Percentiles rank a stretch among this genome's conserved stretches.
Conservation (phyloP, 2,888 invertebrate genomes). For the Chrysomela aeneicollis region DNA sequence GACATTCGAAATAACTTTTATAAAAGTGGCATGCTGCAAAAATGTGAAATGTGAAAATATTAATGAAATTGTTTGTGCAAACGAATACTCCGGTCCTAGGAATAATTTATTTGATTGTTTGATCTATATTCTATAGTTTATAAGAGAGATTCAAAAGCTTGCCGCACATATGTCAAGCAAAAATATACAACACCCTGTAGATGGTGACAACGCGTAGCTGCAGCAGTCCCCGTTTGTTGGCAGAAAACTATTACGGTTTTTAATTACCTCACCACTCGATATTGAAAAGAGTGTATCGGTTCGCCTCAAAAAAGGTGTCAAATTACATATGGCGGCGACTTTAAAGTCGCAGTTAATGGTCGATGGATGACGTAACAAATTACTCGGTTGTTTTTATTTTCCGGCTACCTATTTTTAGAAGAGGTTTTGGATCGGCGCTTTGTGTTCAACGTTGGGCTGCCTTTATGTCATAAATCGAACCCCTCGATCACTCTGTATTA, state of each 20-base stretch:
- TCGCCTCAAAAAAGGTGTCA: constrained; percentile 37
- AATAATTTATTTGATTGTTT: no score
- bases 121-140: no score
- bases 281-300: constrained; percentile 26
- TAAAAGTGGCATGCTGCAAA: no score
- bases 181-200: constrained; percentile 11
- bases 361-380: constrained; percentile 55
- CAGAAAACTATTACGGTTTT: constrained; percentile 28
- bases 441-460: neutral
- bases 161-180: no score
- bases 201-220: constrained; percentile 2
- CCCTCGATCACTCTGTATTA: neutral
- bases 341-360: constrained; percentile 49
- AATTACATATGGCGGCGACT: constrained; percentile 38
- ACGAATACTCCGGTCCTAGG: no score
- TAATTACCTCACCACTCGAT: constrained; percentile 31
- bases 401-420: constrained; percentile 26
- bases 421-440: constrained; percentile 13
- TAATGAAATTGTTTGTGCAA: no score
- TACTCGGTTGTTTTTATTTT: constrained; percentile 33
- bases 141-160: no score
- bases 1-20: no score
- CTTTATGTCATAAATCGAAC: neutral
- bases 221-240: constrained; percentile 18
- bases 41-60: no score